Evolutionary conservation across 2,113 vertebrate genomes (phyloP).

Genomic region (Todiramphus chloris): DNA sequence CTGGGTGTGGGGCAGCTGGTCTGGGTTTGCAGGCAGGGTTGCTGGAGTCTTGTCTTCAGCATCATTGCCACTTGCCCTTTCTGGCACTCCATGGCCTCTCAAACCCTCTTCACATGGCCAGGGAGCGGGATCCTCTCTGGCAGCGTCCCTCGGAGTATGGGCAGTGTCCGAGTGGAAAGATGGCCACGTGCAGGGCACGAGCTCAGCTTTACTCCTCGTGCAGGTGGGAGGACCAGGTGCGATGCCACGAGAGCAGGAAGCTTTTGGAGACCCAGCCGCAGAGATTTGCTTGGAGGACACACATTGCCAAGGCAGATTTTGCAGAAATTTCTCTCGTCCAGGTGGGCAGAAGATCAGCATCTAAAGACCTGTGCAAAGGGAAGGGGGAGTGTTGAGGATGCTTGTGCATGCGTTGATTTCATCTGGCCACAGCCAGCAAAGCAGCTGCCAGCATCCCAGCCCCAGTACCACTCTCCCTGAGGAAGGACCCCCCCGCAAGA

Average conservation of each 20-base stretch:
- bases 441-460: fast-evolving
- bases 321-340: not conserved
- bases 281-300: not conserved
- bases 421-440: fast-evolving
- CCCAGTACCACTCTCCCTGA: fast-evolving
- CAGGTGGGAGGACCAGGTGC: not conserved
- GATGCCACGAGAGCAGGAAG: not conserved
- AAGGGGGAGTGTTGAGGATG: not conserved
- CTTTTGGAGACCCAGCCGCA: not conserved
- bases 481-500: too few relatives aligned
- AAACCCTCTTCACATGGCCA: fast-evolving
- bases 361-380: not conserved
- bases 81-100: not conserved
- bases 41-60: slow-evolving; percentile 27
- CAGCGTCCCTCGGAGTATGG: not conserved
- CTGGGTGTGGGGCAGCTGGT: not conserved
- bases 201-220: not conserved
- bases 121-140: not conserved
- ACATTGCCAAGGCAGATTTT: not conserved
- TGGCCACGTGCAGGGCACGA: fast-evolving
- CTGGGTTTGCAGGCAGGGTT: slow-evolving; percentile 42
- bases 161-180: not conserved
- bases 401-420: not conserved
- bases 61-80: not conserved
- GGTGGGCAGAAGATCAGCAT: not conserved